Conservation (phyloP, 2,797 vertebrate genomes). For the Eremophila alpestris region DNA sequence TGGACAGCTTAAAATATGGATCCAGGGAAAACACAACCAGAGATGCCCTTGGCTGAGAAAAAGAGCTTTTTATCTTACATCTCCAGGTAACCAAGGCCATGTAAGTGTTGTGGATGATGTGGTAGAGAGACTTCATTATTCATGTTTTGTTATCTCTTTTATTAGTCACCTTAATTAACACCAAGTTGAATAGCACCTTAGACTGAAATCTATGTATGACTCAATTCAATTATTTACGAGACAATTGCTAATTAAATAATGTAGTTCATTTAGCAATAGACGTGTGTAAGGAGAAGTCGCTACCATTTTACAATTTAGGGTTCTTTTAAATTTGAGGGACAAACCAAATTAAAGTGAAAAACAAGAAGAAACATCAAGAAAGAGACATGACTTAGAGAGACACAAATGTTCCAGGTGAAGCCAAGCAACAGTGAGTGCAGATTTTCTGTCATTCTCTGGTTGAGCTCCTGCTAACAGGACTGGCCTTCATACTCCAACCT, state of each 20-base stretch:
- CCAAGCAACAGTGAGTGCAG: background rate
- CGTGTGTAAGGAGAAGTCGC: background rate
- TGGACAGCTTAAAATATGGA: background rate
- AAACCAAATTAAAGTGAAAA: background rate
- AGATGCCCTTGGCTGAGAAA: background rate
- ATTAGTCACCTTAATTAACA: conserved; percentile 22
- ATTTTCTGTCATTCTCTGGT: background rate
- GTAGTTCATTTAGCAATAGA: background rate
- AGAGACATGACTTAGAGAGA: background rate
- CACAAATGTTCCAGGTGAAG: background rate
- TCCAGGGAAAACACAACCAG: background rate
- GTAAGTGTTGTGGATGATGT: background rate
- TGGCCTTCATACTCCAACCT: background rate
- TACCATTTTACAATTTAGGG: background rate
- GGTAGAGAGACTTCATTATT: background rate
- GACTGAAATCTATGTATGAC: background rate
- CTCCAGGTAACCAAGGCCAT: background rate
- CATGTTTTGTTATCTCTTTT: conserved; percentile 2
- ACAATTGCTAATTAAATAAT: conserved; percentile 22
- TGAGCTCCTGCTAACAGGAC: background rate
- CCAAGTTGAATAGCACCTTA: background rate
- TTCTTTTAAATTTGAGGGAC: background rate
- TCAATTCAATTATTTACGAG: conserved; percentile 29
- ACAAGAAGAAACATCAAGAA: background rate
- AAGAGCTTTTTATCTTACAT: background rate